Evolutionary conservation across 2,888 invertebrate species (phyloP).

Genomic region (Brachynemurus nebulosus): DNA sequence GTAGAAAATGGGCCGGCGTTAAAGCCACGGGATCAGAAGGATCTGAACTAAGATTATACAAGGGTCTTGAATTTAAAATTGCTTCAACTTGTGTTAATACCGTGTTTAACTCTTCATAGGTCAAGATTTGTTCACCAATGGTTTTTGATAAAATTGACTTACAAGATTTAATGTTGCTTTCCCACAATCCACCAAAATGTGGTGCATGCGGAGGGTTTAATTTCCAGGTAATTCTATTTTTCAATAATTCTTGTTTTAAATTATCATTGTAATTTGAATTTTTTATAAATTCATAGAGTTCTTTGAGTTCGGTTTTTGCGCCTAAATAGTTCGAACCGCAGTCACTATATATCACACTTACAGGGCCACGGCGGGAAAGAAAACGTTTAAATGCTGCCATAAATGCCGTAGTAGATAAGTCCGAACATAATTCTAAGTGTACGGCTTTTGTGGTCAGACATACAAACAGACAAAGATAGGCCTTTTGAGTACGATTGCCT

Average conservation of each 20-base stretch:
- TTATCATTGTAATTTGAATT: neutral
- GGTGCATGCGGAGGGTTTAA: slow-evolving; percentile 1
- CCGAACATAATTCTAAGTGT: slow-evolving; percentile 17
- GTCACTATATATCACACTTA: slow-evolving; percentile 17
- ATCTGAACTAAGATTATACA: slow-evolving; percentile 9
- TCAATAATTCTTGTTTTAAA: neutral
- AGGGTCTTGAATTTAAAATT: slow-evolving; percentile 14
- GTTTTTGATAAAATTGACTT: neutral
- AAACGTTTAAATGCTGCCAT: slow-evolving; percentile 16
- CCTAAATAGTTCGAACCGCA: slow-evolving; percentile 19
- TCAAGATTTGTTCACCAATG: neutral
- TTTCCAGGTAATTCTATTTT: neutral
- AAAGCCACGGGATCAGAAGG: no score
- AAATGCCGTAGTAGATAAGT: slow-evolving; percentile 17
- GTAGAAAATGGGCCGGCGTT: slow-evolving; percentile 10
- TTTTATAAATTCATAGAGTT: neutral
- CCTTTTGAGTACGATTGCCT: slow-evolving; percentile 10
- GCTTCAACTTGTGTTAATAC: slow-evolving; percentile 12
- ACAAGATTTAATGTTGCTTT: neutral
- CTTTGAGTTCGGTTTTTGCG: slow-evolving; percentile 7
- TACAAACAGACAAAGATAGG: slow-evolving; percentile 17
- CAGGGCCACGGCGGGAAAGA: no score
- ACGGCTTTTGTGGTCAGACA: slow-evolving; percentile 18
- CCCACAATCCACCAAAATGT: no score
- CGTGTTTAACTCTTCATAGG: neutral